Evolutionary conservation across 2,797 vertebrate species (phyloP), one percentile per base, ranked within the genome.

Genomic region (Pygocentrus nattereri): DNA sequence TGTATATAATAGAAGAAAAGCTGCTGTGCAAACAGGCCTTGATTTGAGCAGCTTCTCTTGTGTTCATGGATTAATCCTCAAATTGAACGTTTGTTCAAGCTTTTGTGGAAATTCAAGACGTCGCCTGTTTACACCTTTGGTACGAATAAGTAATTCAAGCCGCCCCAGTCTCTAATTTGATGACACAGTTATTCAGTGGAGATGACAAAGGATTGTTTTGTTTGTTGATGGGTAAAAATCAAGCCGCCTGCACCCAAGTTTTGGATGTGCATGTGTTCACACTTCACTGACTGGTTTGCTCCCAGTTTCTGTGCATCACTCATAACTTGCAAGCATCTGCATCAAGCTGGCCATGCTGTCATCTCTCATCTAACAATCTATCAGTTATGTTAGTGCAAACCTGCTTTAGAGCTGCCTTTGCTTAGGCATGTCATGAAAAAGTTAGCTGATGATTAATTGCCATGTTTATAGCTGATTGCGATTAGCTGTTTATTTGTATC

Each of bases 101-200:
- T 44, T 68, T 25, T 25, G 67, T 68, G 65, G 38, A 25, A 67
- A 21, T n/a, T 38, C 31, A n/a, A n/a, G 19, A 27, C n/a, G 23
- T 47, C 67, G 3, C 38, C 38, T 23, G 67, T 70, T 81, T 56
- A 56, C 49, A 47, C 30, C 34, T 49, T 50, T 18, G 70, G 47
- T 25, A 10, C 10, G 58, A 80, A 19, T 65, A 41, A 74, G 65
- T 62, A 61, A 47, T 73, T 74, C n/a, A n/a, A 1, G 70, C 56
- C 0, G 70, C 27, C 15, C 49, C 12, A 25, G 47, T 62, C 69
- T 44, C 18, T 47, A 19, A 52, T 72, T 59, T n/a, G 58, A 61
- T 50, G 74, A 47, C 58, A 30, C 65, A 44, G 34, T 70, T 49
- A 49, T 76, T 76, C 27, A 5, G 31, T 19, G 19, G 12, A 52